Evolutionary conservation across 2,888 invertebrate genomes (phyloP).

Genomic region (Exocentrus adspersus): DNA sequence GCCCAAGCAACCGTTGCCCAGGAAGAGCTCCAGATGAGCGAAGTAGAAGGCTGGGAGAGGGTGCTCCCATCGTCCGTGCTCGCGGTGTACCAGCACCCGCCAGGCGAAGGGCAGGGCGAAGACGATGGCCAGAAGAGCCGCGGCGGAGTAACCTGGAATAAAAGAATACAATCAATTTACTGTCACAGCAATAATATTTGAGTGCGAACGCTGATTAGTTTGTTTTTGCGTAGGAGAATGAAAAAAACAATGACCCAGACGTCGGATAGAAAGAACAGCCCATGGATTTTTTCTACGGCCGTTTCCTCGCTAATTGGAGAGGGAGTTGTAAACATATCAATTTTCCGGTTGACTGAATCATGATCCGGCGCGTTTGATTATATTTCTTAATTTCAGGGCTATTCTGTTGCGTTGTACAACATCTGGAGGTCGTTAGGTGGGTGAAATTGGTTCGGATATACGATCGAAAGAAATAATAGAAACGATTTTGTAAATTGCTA

Average conservation of each 20-base stretch:
- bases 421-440: neutral
- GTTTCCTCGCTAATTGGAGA: conserved; percentile 3
- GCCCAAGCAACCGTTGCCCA: conserved; percentile 78
- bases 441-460: neutral
- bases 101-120: conserved; percentile 77
- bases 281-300: neutral
- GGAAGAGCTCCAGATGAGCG: conserved; percentile 75
- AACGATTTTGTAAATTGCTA: no score
- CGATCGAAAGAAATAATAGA: no score
- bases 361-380: neutral
- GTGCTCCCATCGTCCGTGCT: conserved; percentile 73
- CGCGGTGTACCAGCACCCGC: conserved; percentile 73
- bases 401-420: neutral
- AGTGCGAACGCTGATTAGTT: no score
- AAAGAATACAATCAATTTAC: neutral
- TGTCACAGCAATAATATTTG: no score
- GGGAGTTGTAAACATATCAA: neutral
- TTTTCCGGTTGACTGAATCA: neutral
- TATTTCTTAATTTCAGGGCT: conserved; percentile 1
- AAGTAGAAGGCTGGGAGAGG: conserved; percentile 75
- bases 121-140: conserved; percentile 77
- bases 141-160: conserved; percentile 77
- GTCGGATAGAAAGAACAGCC: neutral
- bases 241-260: no score
- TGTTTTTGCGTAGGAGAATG: no score